Conservation (phyloP, 2,797 vertebrate species). For the Percopsis omiscomaycus region DNA sequence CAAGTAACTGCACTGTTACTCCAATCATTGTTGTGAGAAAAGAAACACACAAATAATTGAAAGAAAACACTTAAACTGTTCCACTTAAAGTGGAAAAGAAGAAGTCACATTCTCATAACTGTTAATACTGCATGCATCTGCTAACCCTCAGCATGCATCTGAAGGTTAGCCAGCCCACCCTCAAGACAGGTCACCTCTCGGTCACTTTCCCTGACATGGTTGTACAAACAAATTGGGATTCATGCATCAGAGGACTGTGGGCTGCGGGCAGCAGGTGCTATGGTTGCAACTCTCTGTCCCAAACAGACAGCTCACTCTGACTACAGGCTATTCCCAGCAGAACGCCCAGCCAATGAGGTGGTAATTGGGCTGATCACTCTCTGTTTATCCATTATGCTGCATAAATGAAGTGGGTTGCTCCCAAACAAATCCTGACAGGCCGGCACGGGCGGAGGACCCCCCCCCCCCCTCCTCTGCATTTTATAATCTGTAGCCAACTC, state of each 20-base stretch:
- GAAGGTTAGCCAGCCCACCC: conserved; percentile 14
- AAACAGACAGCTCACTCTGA: conserved; percentile 61
- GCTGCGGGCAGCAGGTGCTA: conserved; percentile 70
- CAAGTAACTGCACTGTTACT: too few relatives aligned
- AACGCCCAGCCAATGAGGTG: conserved; percentile 65
- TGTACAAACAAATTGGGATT: conserved; percentile 73
- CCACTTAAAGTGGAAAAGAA: conserved; percentile 1
- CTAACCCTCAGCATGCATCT: too few relatives aligned
- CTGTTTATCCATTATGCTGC: conserved; percentile 72
- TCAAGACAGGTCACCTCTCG: conserved; percentile 47
- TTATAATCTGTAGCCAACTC: conserved; percentile 71
- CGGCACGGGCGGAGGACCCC: conserved; percentile 51
- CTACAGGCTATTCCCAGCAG: conserved; percentile 59
- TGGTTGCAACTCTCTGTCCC: conserved; percentile 49
- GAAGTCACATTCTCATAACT: conserved; percentile 43
- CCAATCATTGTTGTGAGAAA: too few relatives aligned
- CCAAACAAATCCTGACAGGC: conserved; percentile 62
- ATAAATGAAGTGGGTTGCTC: conserved; percentile 73
- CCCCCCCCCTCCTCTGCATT: conserved; percentile 55
- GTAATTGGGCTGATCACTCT: conserved; percentile 77
- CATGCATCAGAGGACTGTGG: conserved; percentile 48
- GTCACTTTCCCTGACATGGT: conserved; percentile 45
- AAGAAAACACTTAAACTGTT: too few relatives aligned
- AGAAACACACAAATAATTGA: too few relatives aligned
- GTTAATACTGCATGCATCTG: conserved; percentile 34